phyloP scores from a whole-genome alignment of 2,888 invertebrate species.

The Beris chalybata region DNA sequence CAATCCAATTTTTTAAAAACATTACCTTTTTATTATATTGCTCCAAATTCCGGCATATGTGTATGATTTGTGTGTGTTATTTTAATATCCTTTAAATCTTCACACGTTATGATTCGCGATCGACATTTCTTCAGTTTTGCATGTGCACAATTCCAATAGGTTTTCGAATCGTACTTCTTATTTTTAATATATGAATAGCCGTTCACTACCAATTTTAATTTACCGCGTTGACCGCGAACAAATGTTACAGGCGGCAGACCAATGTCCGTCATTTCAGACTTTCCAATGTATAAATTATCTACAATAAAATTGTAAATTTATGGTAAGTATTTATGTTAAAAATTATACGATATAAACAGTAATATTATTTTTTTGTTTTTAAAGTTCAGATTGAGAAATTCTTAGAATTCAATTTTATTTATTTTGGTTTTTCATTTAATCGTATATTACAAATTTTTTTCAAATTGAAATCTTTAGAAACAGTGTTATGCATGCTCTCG shows the following conservation, averaged over 20 bases:
- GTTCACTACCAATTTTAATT: conserved; percentile 46
- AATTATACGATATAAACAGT: background rate
- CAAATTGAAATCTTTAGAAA: no score
- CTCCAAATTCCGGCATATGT: conserved; percentile 43
- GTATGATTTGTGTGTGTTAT: conserved; percentile 44
- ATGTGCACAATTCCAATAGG: conserved; percentile 48
- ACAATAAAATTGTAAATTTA: background rate
- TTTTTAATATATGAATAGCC: conserved; percentile 47
- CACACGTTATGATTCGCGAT: conserved; percentile 43
- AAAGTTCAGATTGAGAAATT: background rate
- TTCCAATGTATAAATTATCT: background rate
- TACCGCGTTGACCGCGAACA: conserved; percentile 46
- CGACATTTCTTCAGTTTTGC: conserved; percentile 45
- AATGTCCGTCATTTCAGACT: no score
- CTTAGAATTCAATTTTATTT: no score
- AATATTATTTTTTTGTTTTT: conserved; percentile 7
- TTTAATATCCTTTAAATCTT: conserved; percentile 41
- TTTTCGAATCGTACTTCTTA: conserved; percentile 43
- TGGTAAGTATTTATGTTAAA: background rate
- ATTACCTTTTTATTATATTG: background rate
- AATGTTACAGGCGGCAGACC: conserved; percentile 34
- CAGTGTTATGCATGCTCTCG: no score
- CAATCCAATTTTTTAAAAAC: background rate
- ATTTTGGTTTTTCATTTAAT: conserved; percentile 4
- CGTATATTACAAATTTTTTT: conserved; percentile 3